Conservation (phyloP, 2,797 vertebrate species). For the Psittacula echo region DNA sequence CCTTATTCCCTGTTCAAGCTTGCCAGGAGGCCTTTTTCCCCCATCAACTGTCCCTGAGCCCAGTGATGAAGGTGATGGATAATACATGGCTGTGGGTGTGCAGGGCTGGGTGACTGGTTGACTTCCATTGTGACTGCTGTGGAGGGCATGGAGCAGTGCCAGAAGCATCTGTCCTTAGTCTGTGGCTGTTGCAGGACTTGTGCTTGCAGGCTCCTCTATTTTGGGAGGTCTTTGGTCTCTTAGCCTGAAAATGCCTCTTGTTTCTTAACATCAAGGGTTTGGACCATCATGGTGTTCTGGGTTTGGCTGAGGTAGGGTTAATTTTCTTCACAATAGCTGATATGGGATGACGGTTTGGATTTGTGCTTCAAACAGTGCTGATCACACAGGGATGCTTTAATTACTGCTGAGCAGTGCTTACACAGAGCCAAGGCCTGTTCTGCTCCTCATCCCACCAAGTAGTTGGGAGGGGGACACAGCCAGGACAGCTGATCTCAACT, state of each 20-base stretch:
- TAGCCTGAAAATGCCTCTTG: not conserved
- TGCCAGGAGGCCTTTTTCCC: not conserved
- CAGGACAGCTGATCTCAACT: not conserved
- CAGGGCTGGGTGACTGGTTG: not conserved
- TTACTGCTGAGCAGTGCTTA: not conserved
- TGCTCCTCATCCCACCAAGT: not conserved
- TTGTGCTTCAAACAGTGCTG: not conserved
- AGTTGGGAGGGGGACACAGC: not conserved
- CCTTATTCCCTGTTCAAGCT: not conserved
- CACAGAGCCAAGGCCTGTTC: not conserved
- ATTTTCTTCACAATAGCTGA: not conserved
- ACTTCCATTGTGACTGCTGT: not conserved
- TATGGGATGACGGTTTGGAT: not conserved
- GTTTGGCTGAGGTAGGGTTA: not conserved
- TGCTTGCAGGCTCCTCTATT: not conserved
- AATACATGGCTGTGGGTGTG: not conserved
- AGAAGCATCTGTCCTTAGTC: not conserved
- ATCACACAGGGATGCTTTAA: not conserved
- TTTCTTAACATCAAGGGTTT: not conserved
- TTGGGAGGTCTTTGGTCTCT: not conserved
- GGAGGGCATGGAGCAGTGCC: not conserved
- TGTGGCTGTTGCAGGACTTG: not conserved
- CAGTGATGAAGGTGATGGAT: accelerated
- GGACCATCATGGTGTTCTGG: not conserved
- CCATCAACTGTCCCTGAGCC: not conserved